Conservation (phyloP, 2,888 invertebrate genomes). For the Nomada fucata region DNA sequence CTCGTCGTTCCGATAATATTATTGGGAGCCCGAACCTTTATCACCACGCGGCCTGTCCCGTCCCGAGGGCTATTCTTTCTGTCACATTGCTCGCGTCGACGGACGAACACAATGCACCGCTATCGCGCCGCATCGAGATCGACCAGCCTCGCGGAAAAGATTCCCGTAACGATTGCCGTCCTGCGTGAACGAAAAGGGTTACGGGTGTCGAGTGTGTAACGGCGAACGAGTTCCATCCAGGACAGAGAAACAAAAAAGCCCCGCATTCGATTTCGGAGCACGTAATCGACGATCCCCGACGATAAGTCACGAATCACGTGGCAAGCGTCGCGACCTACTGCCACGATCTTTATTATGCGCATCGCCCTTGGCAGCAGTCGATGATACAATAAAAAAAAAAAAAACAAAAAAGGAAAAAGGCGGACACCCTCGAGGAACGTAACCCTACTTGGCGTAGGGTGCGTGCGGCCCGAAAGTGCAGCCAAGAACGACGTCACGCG, state of each 20-base stretch:
- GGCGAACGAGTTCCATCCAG: not conserved
- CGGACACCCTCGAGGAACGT: constrained; percentile 53
- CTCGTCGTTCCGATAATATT: no score
- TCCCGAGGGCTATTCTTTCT: not conserved
- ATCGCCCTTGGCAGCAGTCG: constrained; percentile 54
- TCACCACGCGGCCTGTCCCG: not conserved
- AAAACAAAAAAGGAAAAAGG: constrained; percentile 11
- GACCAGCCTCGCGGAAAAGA: constrained; percentile 13
- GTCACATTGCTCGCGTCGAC: no score
- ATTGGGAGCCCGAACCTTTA: no score
- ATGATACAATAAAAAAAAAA: constrained; percentile 43
- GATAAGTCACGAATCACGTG: constrained; percentile 68
- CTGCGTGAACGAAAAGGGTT: not conserved
- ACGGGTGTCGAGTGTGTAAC: not conserved
- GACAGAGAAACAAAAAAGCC: constrained; percentile 32
- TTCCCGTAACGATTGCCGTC: constrained; percentile 2
- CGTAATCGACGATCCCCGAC: constrained; percentile 60
- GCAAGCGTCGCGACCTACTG: constrained; percentile 51
- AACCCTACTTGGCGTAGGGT: constrained; percentile 51
- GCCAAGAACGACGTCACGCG: constrained; percentile 63
- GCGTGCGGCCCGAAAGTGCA: constrained; percentile 44
- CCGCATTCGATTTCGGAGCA: constrained; percentile 43
- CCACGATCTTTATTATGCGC: constrained; percentile 61
- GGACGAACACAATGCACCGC: constrained; percentile 5
- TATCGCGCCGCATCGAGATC: constrained; percentile 31